Evolutionary conservation across 2,113 vertebrate genomes (phyloP).

Genomic region (Naja naja): DNA sequence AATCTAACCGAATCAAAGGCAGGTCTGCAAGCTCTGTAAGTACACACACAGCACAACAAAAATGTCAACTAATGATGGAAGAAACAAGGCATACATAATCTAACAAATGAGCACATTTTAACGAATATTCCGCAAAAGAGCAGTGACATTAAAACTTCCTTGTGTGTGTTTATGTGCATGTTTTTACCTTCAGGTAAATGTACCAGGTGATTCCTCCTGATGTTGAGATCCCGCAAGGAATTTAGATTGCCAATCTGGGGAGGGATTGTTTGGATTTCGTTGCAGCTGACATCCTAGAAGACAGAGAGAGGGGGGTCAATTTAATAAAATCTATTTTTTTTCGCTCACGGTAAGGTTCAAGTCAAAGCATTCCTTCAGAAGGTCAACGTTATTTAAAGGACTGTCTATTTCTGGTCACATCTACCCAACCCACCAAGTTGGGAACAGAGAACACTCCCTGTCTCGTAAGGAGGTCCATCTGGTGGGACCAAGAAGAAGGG

Average conservation of each 20-base stretch:
- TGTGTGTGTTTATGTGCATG: neutral
- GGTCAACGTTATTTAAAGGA: neutral
- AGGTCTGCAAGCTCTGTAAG: conserved; percentile 87
- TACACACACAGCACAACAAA: neutral
- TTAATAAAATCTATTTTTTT: neutral
- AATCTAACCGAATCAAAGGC: conserved; percentile 92
- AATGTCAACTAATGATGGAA: conserved; percentile 31
- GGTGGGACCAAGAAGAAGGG: neutral
- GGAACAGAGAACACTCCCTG: too few relatives aligned
- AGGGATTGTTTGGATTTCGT: conserved; percentile 93
- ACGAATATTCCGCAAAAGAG: conserved; percentile 1
- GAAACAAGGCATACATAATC: neutral
- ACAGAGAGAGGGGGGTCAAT: conserved; percentile 13
- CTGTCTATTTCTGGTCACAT: neutral
- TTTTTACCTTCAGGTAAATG: conserved; percentile 87
- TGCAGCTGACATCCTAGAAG: conserved; percentile 93
- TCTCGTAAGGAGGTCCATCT: neutral
- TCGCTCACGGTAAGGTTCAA: neutral
- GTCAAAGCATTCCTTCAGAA: neutral
- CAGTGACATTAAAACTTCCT: neutral
- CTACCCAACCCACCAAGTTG: neutral
- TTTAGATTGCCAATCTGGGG: conserved; percentile 89
- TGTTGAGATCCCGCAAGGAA: conserved; percentile 87
- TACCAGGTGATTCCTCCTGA: conserved; percentile 91
- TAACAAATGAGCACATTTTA: neutral